Evolutionary conservation across 2,888 invertebrate genomes (phyloP), one percentile per base, ranked within the genome.

Genomic region (Formica aserva): DNA sequence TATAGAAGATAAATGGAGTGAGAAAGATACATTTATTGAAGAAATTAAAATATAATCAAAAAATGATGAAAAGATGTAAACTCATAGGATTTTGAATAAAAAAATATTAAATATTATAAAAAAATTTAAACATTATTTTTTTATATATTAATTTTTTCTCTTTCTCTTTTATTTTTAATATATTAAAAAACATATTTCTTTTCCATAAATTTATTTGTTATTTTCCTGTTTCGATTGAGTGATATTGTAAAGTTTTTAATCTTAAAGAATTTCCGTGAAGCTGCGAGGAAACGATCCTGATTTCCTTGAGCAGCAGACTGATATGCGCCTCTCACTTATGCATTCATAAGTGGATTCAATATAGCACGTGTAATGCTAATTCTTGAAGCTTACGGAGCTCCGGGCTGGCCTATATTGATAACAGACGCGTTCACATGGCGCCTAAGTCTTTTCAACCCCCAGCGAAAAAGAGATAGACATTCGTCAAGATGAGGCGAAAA

Each of bases 351-450:
- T 78, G 82, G 57, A 88, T 52, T 32, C 66, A 84, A 62, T 26
- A 41, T 41, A 67, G n/a, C 8, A 60, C 83, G 71, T 69, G 86
- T 77, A 81, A 82, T 66, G 81, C 45, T 87, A 89, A 89, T 86
- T 87, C 85, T 60, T 41, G 69, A 35, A 74, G 83, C 83, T 71
- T 66, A 84, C n/a, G 76, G 22, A 60, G 29, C 71, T 62, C 48
- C 72, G 32, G 60, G 78, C 65, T 89, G 89, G 84, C 84, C 89
- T 87, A 89, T 85, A 91, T 91, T 74, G 86, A 90, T 86, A 91
- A 71, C 78, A 26, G 13, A 78, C 77, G 84, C 57, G 69, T 80
- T 85, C 82, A 32, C 74, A 85, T 87, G 62, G 72, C 76, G 66
- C 71, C 81, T 83, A 62, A 72, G 45, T 62, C 84, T 81, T 63